Conservation (phyloP, 2,797 vertebrate species). For the Thamnophis elegans region DNA sequence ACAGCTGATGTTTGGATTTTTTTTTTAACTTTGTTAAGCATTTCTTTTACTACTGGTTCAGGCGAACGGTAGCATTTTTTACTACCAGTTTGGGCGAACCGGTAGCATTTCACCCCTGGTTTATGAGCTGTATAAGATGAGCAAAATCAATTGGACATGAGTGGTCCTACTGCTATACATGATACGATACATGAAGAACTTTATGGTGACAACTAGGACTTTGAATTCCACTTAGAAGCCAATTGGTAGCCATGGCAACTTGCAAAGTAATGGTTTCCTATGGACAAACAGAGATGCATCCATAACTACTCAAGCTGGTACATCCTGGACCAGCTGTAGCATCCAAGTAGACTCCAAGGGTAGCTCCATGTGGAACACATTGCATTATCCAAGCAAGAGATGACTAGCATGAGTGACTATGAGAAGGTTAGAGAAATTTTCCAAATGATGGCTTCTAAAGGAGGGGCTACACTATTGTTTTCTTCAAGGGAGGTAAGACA, state of each 20-base stretch:
- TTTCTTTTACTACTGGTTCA: too few species aligned
- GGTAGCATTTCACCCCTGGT: too few species aligned
- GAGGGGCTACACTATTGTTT: background rate
- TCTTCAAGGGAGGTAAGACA: background rate
- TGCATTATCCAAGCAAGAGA: background rate
- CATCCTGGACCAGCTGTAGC: background rate
- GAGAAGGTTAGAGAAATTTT: background rate
- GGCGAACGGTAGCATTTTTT: too few species aligned
- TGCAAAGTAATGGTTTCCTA: background rate
- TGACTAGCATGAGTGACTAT: background rate
- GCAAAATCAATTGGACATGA: background rate
- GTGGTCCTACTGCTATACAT: background rate
- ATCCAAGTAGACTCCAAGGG: background rate
- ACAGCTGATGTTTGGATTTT: too few species aligned
- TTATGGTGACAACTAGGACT: background rate
- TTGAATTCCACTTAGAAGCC: background rate
- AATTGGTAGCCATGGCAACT: background rate
- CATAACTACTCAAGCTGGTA: background rate
- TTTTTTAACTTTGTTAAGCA: too few species aligned
- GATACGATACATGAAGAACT: background rate
- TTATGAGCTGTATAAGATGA: background rate
- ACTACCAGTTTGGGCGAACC: too few species aligned
- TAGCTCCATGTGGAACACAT: background rate
- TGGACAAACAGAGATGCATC: background rate
- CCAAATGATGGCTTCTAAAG: background rate